Evolutionary conservation across 2,797 vertebrate genomes (phyloP), one percentile per base, ranked within the genome.

Genomic region (Microcaecilia unicolor): DNA sequence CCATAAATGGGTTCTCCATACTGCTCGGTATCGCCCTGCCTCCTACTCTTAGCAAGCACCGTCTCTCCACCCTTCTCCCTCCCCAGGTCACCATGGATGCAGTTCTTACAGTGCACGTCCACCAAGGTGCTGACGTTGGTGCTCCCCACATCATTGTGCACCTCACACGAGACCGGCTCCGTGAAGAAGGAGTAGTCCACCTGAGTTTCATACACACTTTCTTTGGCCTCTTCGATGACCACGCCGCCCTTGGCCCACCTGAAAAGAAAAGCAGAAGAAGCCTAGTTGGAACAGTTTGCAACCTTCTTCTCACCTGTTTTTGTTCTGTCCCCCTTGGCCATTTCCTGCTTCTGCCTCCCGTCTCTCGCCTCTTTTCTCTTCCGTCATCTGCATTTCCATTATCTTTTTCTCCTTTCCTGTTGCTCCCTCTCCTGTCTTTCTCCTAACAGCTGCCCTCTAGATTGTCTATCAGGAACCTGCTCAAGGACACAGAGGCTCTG

Each of bases 91-190:
- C 9, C 9, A 18, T 7, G n/a, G n/a, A 11, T 8, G 13, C 4
- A 12, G 18, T 14, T 60, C 93, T 89, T 76, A 98, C 94, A 96
- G 67, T 96, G 92, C 4, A 98, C 92, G 0, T 97, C 91, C 48
- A 97, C 94, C 41, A 97, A 65, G 3, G 92, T 94, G 87, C 92
- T 98, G 80, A 95, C 90, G 2, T 98, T 98, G 56, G 93, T 97
- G 78, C 66, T 93, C 25, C 94, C 94, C 48, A 97, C 86, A 7
- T 87, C 87, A 23, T 98, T 98, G 79, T 91, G 89, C 30, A 98
- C 94, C 53, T 91, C 88, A 22, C 94, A 98, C 41, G 92, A 94
- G 31, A 98, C 93, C 0, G 94, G 93, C 70, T 98, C 94, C 0
- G 94, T 97, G 79, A 97, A 97, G 78, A 92, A 98, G 41, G 92